Evolutionary conservation across 1,140 invertebrate genomes (phyloP).

Genomic region (Physella acuta): DNA sequence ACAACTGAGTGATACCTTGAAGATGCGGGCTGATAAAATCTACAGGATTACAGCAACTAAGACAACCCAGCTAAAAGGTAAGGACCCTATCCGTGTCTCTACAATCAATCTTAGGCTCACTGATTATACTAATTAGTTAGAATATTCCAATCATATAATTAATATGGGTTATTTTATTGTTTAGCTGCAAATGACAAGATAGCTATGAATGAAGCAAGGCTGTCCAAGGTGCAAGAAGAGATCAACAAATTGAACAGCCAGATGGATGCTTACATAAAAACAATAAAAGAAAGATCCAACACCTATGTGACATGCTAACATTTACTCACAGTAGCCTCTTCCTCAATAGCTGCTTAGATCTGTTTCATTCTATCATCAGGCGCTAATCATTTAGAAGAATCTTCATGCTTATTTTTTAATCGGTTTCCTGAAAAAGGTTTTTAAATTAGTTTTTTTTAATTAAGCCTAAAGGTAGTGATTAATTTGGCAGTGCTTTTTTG

Average conservation of each 20-base stretch:
- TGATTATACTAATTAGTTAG: no score
- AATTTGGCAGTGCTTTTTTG: no score
- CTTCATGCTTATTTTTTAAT: no score
- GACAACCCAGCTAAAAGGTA: constrained; percentile 12
- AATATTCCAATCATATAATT: background rate
- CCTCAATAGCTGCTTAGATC: no score
- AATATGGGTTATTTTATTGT: background rate
- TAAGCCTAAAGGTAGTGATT: no score
- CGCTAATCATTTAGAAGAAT: no score
- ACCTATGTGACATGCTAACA: constrained; percentile 62
- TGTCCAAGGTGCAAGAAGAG: constrained; percentile 57
- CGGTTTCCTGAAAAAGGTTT: no score
- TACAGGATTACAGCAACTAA: constrained; percentile 27
- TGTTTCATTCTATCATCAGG: no score
- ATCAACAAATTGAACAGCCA: constrained; percentile 60
- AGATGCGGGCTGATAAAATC: constrained; percentile 42
- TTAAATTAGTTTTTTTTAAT: no score
- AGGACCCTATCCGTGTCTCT: no score
- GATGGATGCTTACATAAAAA: constrained; percentile 61
- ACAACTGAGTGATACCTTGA: constrained; percentile 71
- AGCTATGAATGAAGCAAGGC: constrained; percentile 58
- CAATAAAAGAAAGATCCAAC: constrained; percentile 61
- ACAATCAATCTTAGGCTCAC: no score
- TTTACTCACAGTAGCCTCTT: no score
- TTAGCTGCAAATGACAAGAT: constrained; percentile 47